These are phyloP conservation scores for Rhinella marina DNA, from an alignment of 2,797 vertebrate genomes.

Conservation along the genomic window DNA sequence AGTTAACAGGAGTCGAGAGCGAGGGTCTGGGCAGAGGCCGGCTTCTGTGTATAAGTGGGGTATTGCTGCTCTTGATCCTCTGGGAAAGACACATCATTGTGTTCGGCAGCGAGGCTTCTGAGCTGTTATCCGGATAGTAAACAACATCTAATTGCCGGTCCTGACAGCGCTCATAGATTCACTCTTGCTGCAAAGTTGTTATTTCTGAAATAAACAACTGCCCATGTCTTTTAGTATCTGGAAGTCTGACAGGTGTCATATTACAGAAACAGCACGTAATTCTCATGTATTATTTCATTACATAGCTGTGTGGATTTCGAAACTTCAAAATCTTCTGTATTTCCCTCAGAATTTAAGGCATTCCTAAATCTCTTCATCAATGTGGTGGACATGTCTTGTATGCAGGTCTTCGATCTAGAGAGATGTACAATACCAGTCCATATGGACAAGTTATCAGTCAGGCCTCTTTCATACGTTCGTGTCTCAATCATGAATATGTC, in stretches of 20 bases:
- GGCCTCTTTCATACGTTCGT: too few relatives aligned
- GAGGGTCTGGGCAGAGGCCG: not conserved
- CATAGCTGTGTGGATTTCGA: slow-evolving; percentile 61
- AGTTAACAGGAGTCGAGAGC: not conserved
- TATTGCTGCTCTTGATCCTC: slow-evolving; percentile 40
- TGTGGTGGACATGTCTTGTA: not conserved
- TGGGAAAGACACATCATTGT: slow-evolving; percentile 57
- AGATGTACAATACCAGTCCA: too few relatives aligned
- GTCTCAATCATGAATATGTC: too few relatives aligned
- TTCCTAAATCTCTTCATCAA: slow-evolving; percentile 51
- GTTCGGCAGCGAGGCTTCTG: slow-evolving; percentile 41
- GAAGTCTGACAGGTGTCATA: slow-evolving; percentile 74
- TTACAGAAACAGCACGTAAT: slow-evolving; percentile 69
- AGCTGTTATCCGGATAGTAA: slow-evolving; percentile 64
- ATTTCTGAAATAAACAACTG: slow-evolving; percentile 68
- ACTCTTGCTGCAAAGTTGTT: slow-evolving; percentile 68
- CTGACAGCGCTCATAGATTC: slow-evolving; percentile 69
- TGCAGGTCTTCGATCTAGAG: not conserved
- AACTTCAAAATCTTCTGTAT: slow-evolving; percentile 64
- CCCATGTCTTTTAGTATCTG: slow-evolving; percentile 66
- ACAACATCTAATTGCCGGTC: slow-evolving; percentile 71
- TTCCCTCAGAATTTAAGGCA: slow-evolving; percentile 63
- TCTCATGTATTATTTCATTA: slow-evolving; percentile 67
- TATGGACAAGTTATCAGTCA: too few relatives aligned
- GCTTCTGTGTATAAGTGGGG: slow-evolving; percentile 15